Percentiles rank a stretch among this genome's conserved stretches.
These are phyloP conservation scores for Maniola hyperantus DNA, from an alignment of 2,888 invertebrate genomes.

Conservation along the genomic window DNA sequence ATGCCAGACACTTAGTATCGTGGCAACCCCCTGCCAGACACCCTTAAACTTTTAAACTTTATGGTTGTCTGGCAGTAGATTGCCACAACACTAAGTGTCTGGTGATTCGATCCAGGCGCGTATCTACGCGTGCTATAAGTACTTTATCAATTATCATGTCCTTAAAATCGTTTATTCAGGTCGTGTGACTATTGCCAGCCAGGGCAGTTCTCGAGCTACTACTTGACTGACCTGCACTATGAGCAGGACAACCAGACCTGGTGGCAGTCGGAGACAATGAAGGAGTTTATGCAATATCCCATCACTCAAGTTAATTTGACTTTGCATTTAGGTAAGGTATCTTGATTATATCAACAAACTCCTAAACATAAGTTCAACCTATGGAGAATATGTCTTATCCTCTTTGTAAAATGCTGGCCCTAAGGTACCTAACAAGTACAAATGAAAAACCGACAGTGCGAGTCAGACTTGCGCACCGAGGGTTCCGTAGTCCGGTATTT, in stretches of 20 bases:
- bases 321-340: constrained; percentile 88
- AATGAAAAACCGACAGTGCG: too few species aligned
- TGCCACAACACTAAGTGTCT: too few species aligned
- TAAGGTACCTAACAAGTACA: too few species aligned
- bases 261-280: constrained; percentile 99
- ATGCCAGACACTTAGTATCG: too few species aligned
- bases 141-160: neutral
- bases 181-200: constrained; percentile 91
- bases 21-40: too few species aligned
- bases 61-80: too few species aligned
- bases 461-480: too few species aligned
- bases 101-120: too few species aligned
- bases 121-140: too few species aligned
- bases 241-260: constrained; percentile 95
- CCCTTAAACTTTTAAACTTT: too few species aligned
- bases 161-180: constrained; percentile 64
- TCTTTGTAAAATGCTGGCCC: neutral
- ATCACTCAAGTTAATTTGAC: constrained; percentile 94
- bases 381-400: neutral
- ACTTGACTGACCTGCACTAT: constrained; percentile 96
- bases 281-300: constrained; percentile 95
- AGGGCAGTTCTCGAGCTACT: constrained; percentile 80
- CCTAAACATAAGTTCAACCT: neutral
- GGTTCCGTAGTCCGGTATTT: too few species aligned
- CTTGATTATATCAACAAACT: constrained; percentile 20